phyloP scores from a whole-genome alignment of 2,797 vertebrate genomes.

The Poecile montanus region DNA sequence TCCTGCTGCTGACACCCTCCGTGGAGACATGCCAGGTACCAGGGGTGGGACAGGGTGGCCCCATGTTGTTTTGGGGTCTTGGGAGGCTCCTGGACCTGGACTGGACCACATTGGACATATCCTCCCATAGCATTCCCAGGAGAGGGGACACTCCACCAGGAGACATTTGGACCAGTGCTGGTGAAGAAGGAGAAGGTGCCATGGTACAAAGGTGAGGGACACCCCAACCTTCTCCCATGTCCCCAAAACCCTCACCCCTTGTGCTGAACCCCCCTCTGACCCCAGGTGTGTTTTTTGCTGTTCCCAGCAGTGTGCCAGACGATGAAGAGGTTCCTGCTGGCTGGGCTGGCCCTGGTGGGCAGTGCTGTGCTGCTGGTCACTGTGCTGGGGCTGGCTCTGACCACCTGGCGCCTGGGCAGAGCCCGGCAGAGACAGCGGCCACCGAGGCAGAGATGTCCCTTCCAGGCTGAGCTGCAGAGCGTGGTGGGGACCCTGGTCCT shows the following conservation, averaged over 20 bases:
- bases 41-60: background rate
- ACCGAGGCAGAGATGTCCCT: background rate
- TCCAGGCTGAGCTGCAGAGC: background rate
- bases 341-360: background rate
- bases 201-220: slow-evolving; percentile 23
- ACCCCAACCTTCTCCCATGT: rapidly evolving
- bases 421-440: rapidly evolving
- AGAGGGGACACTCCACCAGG: background rate
- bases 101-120: rapidly evolving
- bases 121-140: background rate
- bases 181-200: background rate
- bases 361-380: background rate
- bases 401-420: rapidly evolving
- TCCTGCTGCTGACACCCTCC: background rate
- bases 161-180: slow-evolving; percentile 10
- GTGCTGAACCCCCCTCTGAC: background rate
- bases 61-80: background rate
- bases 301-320: background rate
- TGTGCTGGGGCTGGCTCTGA: background rate
- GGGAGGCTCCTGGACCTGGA: too few species aligned
- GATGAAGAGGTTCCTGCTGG: background rate
- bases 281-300: background rate
- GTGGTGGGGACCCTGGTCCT: background rate
- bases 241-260: background rate
- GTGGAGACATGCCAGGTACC: background rate